These are phyloP conservation scores for Rhea americana DNA, from an alignment of 2,113 vertebrate species.

Conservation along the genomic window DNA sequence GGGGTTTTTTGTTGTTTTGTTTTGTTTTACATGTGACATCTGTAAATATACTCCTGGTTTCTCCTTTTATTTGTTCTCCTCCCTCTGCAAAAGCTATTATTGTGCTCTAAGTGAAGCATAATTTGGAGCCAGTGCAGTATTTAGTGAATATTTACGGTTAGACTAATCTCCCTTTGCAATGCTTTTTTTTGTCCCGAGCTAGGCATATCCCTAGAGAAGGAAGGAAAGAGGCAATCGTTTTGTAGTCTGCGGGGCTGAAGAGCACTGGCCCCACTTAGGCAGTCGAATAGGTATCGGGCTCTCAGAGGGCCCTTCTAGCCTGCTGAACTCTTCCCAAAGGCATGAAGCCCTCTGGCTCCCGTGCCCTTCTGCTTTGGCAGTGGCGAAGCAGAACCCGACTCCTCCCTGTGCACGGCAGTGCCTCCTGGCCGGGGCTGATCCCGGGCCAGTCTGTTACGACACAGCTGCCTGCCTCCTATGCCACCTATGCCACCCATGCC, in stretches of 20 bases:
- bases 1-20: neutral
- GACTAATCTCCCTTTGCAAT: neutral
- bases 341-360: neutral
- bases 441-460: fast-evolving
- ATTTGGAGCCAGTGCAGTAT: neutral
- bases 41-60: neutral
- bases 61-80: neutral
- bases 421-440: fast-evolving
- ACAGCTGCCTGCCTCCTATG: neutral
- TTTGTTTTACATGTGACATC: neutral
- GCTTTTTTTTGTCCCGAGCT: neutral
- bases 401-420: fast-evolving
- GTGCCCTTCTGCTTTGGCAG: neutral
- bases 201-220: neutral
- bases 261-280: fast-evolving
- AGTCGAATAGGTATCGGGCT: neutral
- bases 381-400: fast-evolving
- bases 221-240: neutral
- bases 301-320: neutral
- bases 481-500: neutral
- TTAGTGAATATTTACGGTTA: neutral
- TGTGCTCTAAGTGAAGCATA: neutral
- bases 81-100: neutral
- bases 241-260: neutral
- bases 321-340: neutral